These are phyloP conservation scores for Eupithecia tripunctaria DNA, from an alignment of 2,888 invertebrate genomes.

Conservation along the genomic window DNA sequence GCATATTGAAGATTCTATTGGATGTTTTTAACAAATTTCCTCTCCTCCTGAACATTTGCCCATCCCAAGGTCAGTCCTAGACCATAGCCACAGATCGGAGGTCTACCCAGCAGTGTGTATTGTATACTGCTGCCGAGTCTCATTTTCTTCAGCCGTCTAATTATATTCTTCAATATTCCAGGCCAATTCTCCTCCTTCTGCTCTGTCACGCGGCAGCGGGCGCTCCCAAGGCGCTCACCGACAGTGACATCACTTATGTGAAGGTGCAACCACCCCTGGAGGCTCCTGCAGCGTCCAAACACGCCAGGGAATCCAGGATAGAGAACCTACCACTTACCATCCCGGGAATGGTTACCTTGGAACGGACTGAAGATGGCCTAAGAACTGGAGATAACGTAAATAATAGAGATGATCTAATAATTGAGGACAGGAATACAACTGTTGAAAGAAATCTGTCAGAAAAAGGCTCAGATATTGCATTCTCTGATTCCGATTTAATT, in stretches of 20 bases:
- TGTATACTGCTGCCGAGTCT: background rate
- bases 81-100: background rate
- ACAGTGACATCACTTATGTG: constrained; percentile 66
- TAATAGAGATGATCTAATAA: background rate
- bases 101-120: background rate
- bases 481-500: constrained; percentile 14
- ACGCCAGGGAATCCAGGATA: constrained; percentile 53
- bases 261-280: constrained; percentile 57
- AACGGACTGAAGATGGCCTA: constrained; percentile 12
- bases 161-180: constrained; percentile 50
- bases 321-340: constrained; percentile 61
- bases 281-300: constrained; percentile 31
- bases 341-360: constrained; percentile 42
- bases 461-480: constrained; percentile 3
- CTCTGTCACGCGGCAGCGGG: constrained; percentile 53
- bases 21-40: background rate
- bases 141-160: background rate
- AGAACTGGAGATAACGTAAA: background rate
- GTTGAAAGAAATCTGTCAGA: background rate
- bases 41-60: background rate
- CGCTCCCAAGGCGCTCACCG: constrained; percentile 62
- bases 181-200: constrained; percentile 55
- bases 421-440: background rate
- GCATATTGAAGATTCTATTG: background rate
- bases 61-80: background rate